Conservation (phyloP, 37 sponge, comb jelly and placozoan genomes). For the Geodia barretti region DNA sequence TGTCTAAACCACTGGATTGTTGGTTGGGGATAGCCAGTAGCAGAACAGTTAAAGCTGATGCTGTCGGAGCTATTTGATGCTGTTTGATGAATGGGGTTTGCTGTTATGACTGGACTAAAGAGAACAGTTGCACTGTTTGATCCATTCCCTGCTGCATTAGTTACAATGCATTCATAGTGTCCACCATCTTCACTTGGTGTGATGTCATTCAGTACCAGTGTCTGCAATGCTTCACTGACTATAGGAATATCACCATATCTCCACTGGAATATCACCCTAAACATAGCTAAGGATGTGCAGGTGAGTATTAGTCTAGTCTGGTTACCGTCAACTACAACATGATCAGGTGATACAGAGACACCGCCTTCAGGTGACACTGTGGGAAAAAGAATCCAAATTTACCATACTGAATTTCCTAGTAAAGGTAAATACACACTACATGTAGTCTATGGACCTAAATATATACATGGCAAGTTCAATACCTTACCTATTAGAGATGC, state of each 20-base stretch:
- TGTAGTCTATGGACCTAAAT: too few relatives aligned
- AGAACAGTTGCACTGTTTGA: not conserved
- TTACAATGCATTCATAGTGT: not conserved
- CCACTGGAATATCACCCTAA: not conserved
- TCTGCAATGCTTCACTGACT: not conserved
- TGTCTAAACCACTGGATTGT: not conserved
- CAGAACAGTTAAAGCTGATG: not conserved
- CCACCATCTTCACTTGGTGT: not conserved
- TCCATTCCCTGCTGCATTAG: not conserved
- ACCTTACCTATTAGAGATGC: not conserved
- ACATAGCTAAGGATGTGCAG: not conserved
- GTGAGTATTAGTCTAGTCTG: too few relatives aligned
- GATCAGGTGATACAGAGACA: not conserved
- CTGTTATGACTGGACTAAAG: not conserved
- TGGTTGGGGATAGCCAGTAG: not conserved
- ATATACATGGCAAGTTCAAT: not conserved
- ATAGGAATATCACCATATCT: not conserved
- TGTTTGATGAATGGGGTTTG: not conserved
- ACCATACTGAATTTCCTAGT: too few relatives aligned
- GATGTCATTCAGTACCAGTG: not conserved
- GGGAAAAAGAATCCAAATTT: not conserved
- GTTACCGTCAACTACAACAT: not conserved
- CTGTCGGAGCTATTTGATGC: not conserved
- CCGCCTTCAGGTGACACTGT: constrained; percentile 12
- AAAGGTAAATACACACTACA: not conserved